These are phyloP conservation scores for Deilephila porcellus DNA, from an alignment of 2,888 invertebrate species.

Conservation along the genomic window DNA sequence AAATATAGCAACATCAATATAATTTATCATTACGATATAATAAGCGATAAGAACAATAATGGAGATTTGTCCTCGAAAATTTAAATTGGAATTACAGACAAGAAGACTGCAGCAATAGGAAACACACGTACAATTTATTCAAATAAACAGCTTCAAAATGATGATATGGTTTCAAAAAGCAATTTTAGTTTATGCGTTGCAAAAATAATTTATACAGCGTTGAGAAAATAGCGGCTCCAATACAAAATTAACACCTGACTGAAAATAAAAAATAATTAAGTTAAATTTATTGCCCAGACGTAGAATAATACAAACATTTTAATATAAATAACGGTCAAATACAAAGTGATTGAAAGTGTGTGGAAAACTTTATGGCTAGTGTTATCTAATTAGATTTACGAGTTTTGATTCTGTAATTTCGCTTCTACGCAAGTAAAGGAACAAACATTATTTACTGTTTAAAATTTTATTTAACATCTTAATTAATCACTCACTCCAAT, in stretches of 20 bases:
- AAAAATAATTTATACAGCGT: constrained; percentile 24
- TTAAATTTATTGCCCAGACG: constrained; percentile 35
- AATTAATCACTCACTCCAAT: constrained; percentile 9
- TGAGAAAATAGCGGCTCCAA: constrained; percentile 25
- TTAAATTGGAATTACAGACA: background rate
- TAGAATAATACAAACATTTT: constrained; percentile 47
- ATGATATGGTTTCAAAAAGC: constrained; percentile 5
- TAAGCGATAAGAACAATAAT: background rate
- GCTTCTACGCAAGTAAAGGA: constrained; percentile 31
- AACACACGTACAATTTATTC: background rate
- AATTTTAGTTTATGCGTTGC: constrained; percentile 8
- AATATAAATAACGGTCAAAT: constrained; percentile 48
- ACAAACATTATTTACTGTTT: constrained; percentile 13
- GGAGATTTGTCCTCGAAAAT: background rate
- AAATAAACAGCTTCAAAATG: constrained; percentile 2
- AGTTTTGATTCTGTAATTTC: constrained; percentile 38
- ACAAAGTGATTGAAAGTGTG: constrained; percentile 50
- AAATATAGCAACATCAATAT: background rate
- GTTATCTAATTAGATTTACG: constrained; percentile 46
- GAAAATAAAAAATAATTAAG: constrained; percentile 35
- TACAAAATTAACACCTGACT: constrained; percentile 31
- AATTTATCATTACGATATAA: background rate
- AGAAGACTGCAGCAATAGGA: background rate
- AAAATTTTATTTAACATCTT: background rate
- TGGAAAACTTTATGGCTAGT: constrained; percentile 48